phyloP scores from a whole-genome alignment of 2,888 invertebrate species.

The Bombylius major region DNA sequence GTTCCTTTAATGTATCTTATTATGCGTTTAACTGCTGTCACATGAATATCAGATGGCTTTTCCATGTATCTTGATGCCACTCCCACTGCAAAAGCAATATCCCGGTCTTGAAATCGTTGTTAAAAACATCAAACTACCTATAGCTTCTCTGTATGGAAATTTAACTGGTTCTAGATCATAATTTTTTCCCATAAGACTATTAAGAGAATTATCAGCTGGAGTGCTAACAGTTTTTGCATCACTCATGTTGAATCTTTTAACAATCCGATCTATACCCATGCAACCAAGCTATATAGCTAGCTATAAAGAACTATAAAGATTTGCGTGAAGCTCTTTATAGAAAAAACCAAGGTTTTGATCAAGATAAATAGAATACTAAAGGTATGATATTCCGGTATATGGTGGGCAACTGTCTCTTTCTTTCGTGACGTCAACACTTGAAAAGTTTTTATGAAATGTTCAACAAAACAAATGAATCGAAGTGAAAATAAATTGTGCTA shows the following conservation, averaged over 20 bases:
- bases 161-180: not conserved
- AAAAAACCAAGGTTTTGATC: too few species aligned
- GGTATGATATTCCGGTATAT: too few species aligned
- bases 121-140: slow-evolving; percentile 15
- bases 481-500: too few species aligned
- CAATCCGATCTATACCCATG: too few species aligned
- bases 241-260: slow-evolving; percentile 11
- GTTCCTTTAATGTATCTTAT: slow-evolving; percentile 6
- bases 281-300: too few species aligned
- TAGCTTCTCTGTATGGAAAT: slow-evolving; percentile 16
- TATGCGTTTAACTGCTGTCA: slow-evolving; percentile 9
- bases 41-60: not conserved
- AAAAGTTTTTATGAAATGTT: too few species aligned
- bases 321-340: too few species aligned
- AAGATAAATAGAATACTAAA: too few species aligned
- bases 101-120: slow-evolving; percentile 14
- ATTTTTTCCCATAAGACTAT: not conserved
- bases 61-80: slow-evolving; percentile 7
- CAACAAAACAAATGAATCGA: too few species aligned
- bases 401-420: too few species aligned
- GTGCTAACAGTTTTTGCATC: slow-evolving; percentile 8
- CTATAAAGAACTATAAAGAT: too few species aligned
- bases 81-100: slow-evolving; percentile 14
- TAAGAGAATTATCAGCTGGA: slow-evolving; percentile 4
- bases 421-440: too few species aligned